These are phyloP conservation scores for Aldabrachelys gigantea DNA, from an alignment of 2,113 vertebrate species.

Conservation along the genomic window DNA sequence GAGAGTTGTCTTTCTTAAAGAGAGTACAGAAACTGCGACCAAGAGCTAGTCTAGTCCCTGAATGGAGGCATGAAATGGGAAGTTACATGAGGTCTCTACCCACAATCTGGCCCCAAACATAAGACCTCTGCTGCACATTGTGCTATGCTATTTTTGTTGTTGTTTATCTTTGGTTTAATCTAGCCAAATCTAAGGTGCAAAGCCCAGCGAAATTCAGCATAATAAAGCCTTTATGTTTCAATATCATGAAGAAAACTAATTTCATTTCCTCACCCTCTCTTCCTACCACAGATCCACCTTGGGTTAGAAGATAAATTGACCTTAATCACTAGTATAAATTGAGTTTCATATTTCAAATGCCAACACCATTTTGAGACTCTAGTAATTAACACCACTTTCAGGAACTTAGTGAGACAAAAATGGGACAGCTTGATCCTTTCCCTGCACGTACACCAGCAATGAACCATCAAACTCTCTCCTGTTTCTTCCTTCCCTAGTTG, in stretches of 20 bases:
- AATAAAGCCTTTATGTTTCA: conserved; percentile 37
- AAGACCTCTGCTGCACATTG: background rate
- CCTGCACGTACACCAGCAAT: conserved; percentile 3
- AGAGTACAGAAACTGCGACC: background rate
- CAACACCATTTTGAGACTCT: conserved; percentile 44
- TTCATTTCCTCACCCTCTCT: conserved; percentile 61
- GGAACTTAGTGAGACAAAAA: conserved; percentile 40
- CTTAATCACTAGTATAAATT: conserved; percentile 56
- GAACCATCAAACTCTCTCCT: conserved; percentile 7
- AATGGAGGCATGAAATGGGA: background rate
- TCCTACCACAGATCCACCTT: conserved; percentile 42
- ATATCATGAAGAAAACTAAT: conserved; percentile 59
- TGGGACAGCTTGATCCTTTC: conserved; percentile 56
- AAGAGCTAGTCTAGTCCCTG: background rate
- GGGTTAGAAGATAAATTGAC: conserved; percentile 64
- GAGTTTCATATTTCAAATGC: conserved; percentile 66
- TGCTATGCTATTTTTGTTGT: too few relatives aligned
- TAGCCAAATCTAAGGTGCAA: background rate
- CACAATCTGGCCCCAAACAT: background rate
- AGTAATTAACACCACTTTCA: conserved; percentile 61
- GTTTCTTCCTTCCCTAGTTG: conserved; percentile 17
- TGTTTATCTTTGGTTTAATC: background rate
- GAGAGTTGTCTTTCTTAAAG: background rate
- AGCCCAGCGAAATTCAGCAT: conserved; percentile 46
- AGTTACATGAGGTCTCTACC: background rate